phyloP scores from a whole-genome alignment of 2,888 invertebrate species.

The Eledona agricola region DNA sequence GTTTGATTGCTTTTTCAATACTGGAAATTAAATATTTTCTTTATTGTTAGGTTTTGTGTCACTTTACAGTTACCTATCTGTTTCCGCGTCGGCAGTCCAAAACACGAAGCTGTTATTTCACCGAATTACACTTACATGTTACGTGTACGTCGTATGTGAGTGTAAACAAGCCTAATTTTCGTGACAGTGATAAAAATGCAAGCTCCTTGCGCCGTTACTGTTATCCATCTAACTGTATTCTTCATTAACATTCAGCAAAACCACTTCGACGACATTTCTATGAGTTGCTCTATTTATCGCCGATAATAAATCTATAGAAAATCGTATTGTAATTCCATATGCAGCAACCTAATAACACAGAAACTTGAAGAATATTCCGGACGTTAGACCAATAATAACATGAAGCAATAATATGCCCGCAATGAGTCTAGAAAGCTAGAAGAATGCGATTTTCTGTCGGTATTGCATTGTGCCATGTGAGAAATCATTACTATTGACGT shows the following conservation, averaged over 20 bases:
- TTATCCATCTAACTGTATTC: slow-evolving; percentile 23
- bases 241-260: slow-evolving; percentile 26
- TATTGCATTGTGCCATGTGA: slow-evolving; percentile 15
- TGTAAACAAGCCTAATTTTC: slow-evolving; percentile 23
- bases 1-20: too few relatives aligned
- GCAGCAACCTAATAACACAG: slow-evolving; percentile 5
- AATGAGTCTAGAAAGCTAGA: slow-evolving; percentile 21
- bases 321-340: too few relatives aligned
- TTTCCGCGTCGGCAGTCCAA: neutral
- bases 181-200: slow-evolving; percentile 28
- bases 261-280: slow-evolving; percentile 13
- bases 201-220: slow-evolving; percentile 18
- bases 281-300: slow-evolving; percentile 16
- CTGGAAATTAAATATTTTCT: too few relatives aligned
- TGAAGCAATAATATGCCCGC: slow-evolving; percentile 20
- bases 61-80: too few relatives aligned
- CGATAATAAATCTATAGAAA: slow-evolving; percentile 4
- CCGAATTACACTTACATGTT: slow-evolving; percentile 6
- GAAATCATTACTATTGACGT: slow-evolving; percentile 21
- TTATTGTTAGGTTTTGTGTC: too few relatives aligned
- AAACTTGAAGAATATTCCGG: slow-evolving; percentile 21
- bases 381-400: slow-evolving; percentile 16
- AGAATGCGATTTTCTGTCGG: slow-evolving; percentile 24
- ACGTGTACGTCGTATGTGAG: slow-evolving; percentile 15
- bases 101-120: neutral